Percentiles rank a stretch among this genome's conserved stretches.
These are phyloP conservation scores for Enoplosus armatus DNA, from an alignment of 2,797 vertebrate genomes.

Conservation along the genomic window DNA sequence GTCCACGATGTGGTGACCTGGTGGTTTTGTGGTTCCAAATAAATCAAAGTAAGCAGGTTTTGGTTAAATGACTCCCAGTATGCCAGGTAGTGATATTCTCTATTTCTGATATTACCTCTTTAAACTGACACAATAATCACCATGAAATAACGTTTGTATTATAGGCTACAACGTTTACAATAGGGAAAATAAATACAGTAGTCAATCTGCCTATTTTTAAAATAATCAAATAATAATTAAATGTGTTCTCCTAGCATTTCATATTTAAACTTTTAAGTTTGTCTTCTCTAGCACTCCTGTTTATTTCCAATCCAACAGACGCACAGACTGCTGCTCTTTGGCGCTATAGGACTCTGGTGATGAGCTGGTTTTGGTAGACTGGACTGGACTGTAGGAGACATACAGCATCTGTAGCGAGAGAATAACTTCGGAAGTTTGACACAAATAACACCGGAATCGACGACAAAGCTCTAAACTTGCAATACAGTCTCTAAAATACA, in stretches of 20 bases:
- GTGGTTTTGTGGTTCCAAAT: slow-evolving; percentile 42
- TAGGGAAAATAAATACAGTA: no score
- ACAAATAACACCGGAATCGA: not conserved
- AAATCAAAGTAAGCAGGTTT: slow-evolving; percentile 49
- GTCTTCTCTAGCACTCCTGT: not conserved
- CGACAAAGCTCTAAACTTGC: slow-evolving; percentile 1
- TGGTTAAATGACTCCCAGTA: slow-evolving; percentile 10
- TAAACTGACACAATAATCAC: not conserved
- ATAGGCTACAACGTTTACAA: not conserved
- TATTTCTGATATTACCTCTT: not conserved
- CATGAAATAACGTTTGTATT: not conserved
- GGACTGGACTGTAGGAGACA: slow-evolving; percentile 5
- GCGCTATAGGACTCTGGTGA: slow-evolving; percentile 20
- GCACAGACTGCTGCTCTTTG: slow-evolving; percentile 31
- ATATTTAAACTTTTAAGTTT: not conserved
- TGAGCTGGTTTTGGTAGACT: slow-evolving; percentile 37
- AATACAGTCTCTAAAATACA: not conserved
- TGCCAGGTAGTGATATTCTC: not conserved
- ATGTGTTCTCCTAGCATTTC: not conserved
- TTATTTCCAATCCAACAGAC: slow-evolving; percentile 30
- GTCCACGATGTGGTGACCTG: slow-evolving; percentile 39
- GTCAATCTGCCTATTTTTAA: no score
- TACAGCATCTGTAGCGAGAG: not conserved
- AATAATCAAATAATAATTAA: no score
- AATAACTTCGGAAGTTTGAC: slow-evolving; percentile 49